Evolutionary conservation across 2,888 invertebrate genomes (phyloP).

Genomic region (Oscheius sp.): DNA sequence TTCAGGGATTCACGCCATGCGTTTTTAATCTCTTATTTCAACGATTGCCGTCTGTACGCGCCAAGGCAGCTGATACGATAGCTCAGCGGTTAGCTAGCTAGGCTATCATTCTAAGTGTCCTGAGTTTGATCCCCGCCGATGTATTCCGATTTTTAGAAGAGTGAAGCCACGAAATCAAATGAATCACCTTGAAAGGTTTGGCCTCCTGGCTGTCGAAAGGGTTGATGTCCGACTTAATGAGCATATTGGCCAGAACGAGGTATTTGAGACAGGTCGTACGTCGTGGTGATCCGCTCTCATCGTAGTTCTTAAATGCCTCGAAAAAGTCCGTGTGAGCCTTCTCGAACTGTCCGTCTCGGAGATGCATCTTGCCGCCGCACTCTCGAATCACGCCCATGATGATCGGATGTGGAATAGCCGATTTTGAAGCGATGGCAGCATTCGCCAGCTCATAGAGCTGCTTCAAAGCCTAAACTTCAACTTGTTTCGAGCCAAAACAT

Average conservation of each 20-base stretch:
- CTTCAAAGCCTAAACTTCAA: slow-evolving; percentile 70
- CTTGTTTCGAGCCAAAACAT: too few relatives aligned
- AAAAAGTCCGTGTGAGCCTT: slow-evolving; percentile 99
- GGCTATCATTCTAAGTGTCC: too few relatives aligned
- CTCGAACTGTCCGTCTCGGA: slow-evolving; percentile 97
- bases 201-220: slow-evolving; percentile 99
- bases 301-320: slow-evolving; percentile 90
- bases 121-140: too few relatives aligned
- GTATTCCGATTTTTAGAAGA: too few relatives aligned
- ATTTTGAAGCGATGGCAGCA: slow-evolving; percentile 96
- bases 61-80: too few relatives aligned
- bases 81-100: too few relatives aligned
- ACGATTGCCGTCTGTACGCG: too few relatives aligned
- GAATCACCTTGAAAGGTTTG: slow-evolving; percentile 87
- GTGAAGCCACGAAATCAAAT: too few relatives aligned
- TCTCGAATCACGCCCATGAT: slow-evolving; percentile 98
- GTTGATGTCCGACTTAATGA: slow-evolving; percentile 98
- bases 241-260: slow-evolving; percentile 97
- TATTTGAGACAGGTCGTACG: slow-evolving; percentile 94
- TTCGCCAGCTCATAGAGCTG: slow-evolving; percentile 96
- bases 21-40: too few relatives aligned
- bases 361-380: slow-evolving; percentile 99
- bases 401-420: slow-evolving; percentile 98
- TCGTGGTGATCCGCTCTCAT: slow-evolving; percentile 93
- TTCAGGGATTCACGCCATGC: too few relatives aligned